phyloP scores from a whole-genome alignment of 2,113 vertebrate species.

The Oreotrochilus melanogaster region DNA sequence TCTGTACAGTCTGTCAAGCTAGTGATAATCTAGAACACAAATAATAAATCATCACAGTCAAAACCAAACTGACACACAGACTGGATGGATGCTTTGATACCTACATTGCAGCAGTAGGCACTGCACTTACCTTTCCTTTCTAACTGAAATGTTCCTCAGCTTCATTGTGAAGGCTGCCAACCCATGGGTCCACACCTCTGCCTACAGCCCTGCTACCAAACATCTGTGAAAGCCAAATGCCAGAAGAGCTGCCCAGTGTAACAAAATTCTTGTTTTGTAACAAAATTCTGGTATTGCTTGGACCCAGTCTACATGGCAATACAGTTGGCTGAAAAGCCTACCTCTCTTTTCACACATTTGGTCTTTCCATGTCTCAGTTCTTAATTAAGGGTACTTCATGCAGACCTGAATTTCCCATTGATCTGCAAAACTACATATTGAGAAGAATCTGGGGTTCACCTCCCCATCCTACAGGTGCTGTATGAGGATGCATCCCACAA shows the following conservation, averaged over 20 bases:
- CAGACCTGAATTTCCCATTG: background rate
- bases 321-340: background rate
- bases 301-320: fast-evolving
- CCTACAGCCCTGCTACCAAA: background rate
- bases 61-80: background rate
- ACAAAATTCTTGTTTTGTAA: background rate
- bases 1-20: background rate
- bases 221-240: background rate
- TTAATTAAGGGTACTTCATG: background rate
- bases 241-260: background rate
- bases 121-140: background rate
- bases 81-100: fast-evolving
- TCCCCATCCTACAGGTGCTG: background rate
- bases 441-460: background rate
- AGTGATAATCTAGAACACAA: background rate
- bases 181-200: background rate
- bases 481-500: background rate
- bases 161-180: background rate
- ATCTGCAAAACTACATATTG: fast-evolving
- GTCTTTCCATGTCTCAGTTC: background rate
- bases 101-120: background rate
- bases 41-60: background rate
- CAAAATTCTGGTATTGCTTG: background rate
- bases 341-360: background rate
- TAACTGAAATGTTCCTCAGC: background rate